These are phyloP conservation scores for Andrena hattorfiana DNA, from an alignment of 2,888 invertebrate genomes.

Conservation along the genomic window DNA sequence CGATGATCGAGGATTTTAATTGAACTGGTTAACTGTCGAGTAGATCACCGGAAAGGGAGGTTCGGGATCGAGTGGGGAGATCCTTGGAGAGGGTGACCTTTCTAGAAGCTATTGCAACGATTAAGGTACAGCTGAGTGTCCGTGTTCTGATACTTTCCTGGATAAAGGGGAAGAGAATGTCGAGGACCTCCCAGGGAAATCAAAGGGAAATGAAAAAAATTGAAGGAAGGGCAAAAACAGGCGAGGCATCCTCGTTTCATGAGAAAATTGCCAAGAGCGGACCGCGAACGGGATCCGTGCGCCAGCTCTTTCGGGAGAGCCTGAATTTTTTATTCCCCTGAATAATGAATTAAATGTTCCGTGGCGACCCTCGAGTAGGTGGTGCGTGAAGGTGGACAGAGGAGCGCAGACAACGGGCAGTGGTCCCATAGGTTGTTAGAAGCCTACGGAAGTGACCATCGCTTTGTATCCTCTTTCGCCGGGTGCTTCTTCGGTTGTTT, in stretches of 20 bases:
- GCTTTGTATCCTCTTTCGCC: slow-evolving; percentile 78
- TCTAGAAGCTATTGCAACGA: neutral
- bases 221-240: slow-evolving; percentile 5
- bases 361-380: slow-evolving; percentile 69
- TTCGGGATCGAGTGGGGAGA: neutral
- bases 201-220: slow-evolving; percentile 3
- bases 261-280: slow-evolving; percentile 43
- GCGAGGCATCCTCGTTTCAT: slow-evolving; percentile 35
- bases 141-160: neutral
- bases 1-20: slow-evolving; percentile 29
- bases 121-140: neutral
- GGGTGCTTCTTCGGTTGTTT: slow-evolving; percentile 63
- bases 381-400: slow-evolving; percentile 64
- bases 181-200: slow-evolving; percentile 5
- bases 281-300: slow-evolving; percentile 60
- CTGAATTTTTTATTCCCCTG: slow-evolving; percentile 83
- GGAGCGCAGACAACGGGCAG: slow-evolving; percentile 47
- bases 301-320: slow-evolving; percentile 37
- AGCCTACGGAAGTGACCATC: slow-evolving; percentile 80
- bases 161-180: neutral
- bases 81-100: neutral
- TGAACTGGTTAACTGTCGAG: slow-evolving; percentile 17
- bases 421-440: slow-evolving; percentile 81
- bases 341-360: slow-evolving; percentile 85
- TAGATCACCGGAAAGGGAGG: neutral